Conservation (phyloP, 1,140 invertebrate species). For the Halesus radiatus region DNA sequence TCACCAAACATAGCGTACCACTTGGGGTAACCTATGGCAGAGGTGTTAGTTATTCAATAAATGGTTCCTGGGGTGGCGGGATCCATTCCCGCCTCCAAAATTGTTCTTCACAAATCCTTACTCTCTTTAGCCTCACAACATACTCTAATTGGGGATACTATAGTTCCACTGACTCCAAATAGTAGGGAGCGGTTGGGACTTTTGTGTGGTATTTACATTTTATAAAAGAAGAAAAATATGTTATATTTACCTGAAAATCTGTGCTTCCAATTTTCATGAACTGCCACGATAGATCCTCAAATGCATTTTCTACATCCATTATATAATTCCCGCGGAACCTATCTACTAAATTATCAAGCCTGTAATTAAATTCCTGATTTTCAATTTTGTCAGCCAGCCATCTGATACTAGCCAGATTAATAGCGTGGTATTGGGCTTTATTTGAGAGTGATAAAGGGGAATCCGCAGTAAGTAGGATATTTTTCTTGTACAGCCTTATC, state of each 20-base stretch:
- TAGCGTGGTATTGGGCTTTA: constrained; percentile 89
- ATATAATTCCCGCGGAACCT: constrained; percentile 81
- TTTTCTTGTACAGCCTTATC: constrained; percentile 59
- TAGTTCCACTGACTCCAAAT: too few relatives aligned
- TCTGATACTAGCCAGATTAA: constrained; percentile 82
- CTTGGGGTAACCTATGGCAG: too few relatives aligned
- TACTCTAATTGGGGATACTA: too few relatives aligned
- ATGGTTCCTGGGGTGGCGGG: too few relatives aligned
- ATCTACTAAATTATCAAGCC: constrained; percentile 72
- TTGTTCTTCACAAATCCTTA: too few relatives aligned
- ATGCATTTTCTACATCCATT: constrained; percentile 73
- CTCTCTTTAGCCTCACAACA: too few relatives aligned
- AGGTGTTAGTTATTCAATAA: too few relatives aligned
- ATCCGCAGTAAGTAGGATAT: constrained; percentile 62
- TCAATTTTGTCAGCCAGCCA: constrained; percentile 77
- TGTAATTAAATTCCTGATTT: constrained; percentile 68
- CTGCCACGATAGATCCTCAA: constrained; percentile 85
- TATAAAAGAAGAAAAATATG: not conserved
- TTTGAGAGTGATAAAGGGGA: constrained; percentile 83
- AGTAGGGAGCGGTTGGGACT: too few relatives aligned
- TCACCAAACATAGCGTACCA: too few relatives aligned
- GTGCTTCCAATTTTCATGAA: constrained; percentile 78
- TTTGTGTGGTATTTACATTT: too few relatives aligned
- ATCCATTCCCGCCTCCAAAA: too few relatives aligned
- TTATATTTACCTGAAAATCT: constrained; percentile 73